Evolutionary conservation across 2,113 vertebrate species (phyloP), one percentile per base, ranked within the genome.

Genomic region (Muntiacus reevesi): DNA sequence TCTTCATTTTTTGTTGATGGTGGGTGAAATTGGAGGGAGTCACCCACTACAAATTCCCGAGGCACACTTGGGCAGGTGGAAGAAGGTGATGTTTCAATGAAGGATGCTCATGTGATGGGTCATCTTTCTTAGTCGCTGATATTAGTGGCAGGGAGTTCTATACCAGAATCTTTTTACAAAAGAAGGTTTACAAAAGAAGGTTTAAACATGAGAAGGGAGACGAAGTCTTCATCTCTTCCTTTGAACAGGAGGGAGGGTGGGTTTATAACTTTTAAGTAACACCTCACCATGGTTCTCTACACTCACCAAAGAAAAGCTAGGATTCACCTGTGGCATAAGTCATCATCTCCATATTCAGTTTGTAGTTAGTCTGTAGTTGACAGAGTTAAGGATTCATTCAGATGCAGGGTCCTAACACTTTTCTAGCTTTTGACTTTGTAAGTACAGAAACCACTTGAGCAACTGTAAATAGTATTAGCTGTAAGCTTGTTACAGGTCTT

Each of bases 381-480:
- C 28, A 8, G 50, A 88, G 71, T 96, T 97, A 98, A 98, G 84
- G 82, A 84, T 91, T 91, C 47, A 62, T 78, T 79, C 3, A 47
- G 84, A 79, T 36, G 71, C 64, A 91, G 40, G 50, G 28, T 93
- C 67, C 45, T 92, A 88, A 79, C 40, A 95, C 74, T 85, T 82
- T 84, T 50, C 7, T 4, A 33, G 79, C n/a, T 96, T 97, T 97
- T 97, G 92, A 78, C 64, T 97, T 74, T 95, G 10, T 97, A 97
- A 91, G 87, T 97, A 84, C 90, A 98, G 81, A 96, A 98, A 94
- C 23, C 59, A 84, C 67, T 87, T 78, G 83, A 98, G 94, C n/a
- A 96, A 83, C 88, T 98, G 92, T 71, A 97, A 89, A 96, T 94
- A 95, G 28, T 91, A 95, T 98, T 98, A 98, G 47, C 95, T 97